Evolutionary conservation across 2,888 invertebrate species (phyloP).

Genomic region (Dolichomitus sp.): DNA sequence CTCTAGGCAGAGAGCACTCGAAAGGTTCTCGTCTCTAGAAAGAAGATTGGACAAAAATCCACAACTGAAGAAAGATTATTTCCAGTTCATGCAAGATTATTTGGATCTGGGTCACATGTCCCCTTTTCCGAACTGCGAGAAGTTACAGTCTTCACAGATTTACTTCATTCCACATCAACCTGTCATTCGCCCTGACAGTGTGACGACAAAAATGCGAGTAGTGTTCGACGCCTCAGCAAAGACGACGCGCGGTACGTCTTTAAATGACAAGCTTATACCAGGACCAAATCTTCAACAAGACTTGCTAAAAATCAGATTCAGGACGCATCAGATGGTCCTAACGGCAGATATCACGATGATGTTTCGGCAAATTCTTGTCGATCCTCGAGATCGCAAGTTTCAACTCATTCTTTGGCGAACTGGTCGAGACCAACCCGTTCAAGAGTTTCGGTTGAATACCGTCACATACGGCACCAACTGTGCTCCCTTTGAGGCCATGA

Average conservation of each 20-base stretch:
- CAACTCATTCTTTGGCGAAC: conserved; percentile 43
- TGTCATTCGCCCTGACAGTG: conserved; percentile 25
- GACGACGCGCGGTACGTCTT: conserved; percentile 9
- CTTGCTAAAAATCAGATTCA: not conserved
- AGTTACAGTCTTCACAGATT: conserved; percentile 2
- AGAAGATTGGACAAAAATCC: not conserved
- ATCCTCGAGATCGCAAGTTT: conserved; percentile 14
- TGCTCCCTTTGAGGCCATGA: not conserved
- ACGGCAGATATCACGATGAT: conserved; percentile 48
- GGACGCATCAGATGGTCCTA: not conserved
- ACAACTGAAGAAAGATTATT: not conserved
- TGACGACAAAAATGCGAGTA: not conserved
- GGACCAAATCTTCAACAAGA: conserved; percentile 42
- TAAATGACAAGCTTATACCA: conserved; percentile 34
- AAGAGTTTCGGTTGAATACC: conserved; percentile 36
- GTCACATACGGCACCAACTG: conserved; percentile 47
- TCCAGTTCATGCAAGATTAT: not conserved
- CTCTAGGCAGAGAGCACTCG: not conserved
- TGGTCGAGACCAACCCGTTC: not conserved
- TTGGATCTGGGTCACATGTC: not conserved
- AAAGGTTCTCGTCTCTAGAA: not conserved
- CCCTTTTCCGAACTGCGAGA: not conserved
- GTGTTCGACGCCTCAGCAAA: conserved; percentile 5
- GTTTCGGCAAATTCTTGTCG: conserved; percentile 46
- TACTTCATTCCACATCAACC: conserved; percentile 39